phyloP scores from a whole-genome alignment of 2,888 invertebrate genomes.

The Embidobia sp. region DNA sequence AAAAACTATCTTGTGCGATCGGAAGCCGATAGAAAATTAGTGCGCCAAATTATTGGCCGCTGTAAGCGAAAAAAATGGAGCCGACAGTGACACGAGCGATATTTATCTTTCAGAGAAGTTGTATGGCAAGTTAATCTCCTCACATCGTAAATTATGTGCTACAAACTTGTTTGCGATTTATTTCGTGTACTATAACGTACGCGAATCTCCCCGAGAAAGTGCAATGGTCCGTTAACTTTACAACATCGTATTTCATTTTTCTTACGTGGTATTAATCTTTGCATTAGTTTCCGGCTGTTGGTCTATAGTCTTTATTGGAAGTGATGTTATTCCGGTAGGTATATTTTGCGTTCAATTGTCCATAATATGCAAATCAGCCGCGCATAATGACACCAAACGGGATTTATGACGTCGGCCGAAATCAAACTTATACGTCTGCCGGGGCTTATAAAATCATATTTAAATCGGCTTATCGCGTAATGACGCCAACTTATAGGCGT shows the following conservation, averaged over 20 bases:
- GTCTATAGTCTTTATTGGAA: slow-evolving; percentile 51
- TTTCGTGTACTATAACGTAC: slow-evolving; percentile 55
- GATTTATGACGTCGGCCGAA: slow-evolving; percentile 8
- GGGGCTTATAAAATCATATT: slow-evolving; percentile 21
- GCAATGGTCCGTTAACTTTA: slow-evolving; percentile 63
- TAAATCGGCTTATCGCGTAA: slow-evolving; percentile 22
- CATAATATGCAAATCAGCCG: slow-evolving; percentile 5
- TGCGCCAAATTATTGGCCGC: slow-evolving; percentile 13
- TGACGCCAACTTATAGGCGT: slow-evolving; percentile 2
- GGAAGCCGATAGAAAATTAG: slow-evolving; percentile 8
- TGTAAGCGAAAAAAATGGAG: slow-evolving; percentile 23
- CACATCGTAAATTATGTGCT: slow-evolving; percentile 59
- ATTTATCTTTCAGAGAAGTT: slow-evolving; percentile 49
- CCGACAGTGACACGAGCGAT: slow-evolving; percentile 29
- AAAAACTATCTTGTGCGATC: no score
- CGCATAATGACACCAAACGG: background rate
- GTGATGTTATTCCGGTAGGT: slow-evolving; percentile 24
- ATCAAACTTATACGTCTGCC: slow-evolving; percentile 2
- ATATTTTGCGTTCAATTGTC: slow-evolving; percentile 41
- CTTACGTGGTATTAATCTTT: slow-evolving; percentile 58
- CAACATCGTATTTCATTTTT: slow-evolving; percentile 62
- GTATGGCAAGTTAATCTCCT: slow-evolving; percentile 58
- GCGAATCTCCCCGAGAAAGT: slow-evolving; percentile 51
- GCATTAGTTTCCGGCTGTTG: slow-evolving; percentile 56
- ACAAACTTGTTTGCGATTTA: slow-evolving; percentile 64